Conservation (phyloP, 2,888 invertebrate species). For the Lissocephala sabroskyi region DNA sequence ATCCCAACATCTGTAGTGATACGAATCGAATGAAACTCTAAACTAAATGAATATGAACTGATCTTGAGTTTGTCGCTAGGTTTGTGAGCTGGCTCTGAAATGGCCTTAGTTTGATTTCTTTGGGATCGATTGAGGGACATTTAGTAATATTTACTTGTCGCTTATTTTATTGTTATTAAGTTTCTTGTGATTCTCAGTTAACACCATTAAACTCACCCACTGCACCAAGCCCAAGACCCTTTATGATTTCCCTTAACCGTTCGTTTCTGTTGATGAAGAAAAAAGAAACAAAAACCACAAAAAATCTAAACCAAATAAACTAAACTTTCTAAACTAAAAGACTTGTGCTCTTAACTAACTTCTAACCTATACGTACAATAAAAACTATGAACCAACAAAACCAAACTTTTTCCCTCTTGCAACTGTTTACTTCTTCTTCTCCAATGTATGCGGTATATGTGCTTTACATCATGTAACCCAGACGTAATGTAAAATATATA, state of each 20-base stretch:
- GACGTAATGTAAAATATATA: conserved; percentile 48
- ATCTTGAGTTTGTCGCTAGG: too few species aligned
- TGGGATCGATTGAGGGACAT: too few species aligned
- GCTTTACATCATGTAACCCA: conserved; percentile 33
- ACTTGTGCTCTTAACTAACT: conserved; percentile 18
- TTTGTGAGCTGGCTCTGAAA: too few species aligned
- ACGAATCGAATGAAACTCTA: too few species aligned
- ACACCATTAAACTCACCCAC: conserved; percentile 45
- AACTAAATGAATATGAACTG: too few species aligned
- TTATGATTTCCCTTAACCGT: conserved; percentile 19
- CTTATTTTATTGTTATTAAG: background rate
- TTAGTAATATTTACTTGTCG: background rate
- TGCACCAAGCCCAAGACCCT: conserved; percentile 39
- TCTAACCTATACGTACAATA: conserved; percentile 13
- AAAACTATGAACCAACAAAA: conserved; percentile 7
- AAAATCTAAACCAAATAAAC: background rate
- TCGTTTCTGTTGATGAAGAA: conserved; percentile 3
- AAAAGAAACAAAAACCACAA: conserved; percentile 22
- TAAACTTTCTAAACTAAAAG: conserved; percentile 20
- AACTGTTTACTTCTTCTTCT: conserved; percentile 44
- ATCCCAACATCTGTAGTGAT: too few species aligned
- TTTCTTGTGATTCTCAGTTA: conserved; percentile 17
- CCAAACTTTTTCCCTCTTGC: conserved; percentile 61
- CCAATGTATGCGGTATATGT: conserved; percentile 42
- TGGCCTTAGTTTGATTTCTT: too few species aligned